Evolutionary conservation across 2,888 invertebrate species (phyloP), one percentile per base, ranked within the genome.

Genomic region (Tridacna gigas): DNA sequence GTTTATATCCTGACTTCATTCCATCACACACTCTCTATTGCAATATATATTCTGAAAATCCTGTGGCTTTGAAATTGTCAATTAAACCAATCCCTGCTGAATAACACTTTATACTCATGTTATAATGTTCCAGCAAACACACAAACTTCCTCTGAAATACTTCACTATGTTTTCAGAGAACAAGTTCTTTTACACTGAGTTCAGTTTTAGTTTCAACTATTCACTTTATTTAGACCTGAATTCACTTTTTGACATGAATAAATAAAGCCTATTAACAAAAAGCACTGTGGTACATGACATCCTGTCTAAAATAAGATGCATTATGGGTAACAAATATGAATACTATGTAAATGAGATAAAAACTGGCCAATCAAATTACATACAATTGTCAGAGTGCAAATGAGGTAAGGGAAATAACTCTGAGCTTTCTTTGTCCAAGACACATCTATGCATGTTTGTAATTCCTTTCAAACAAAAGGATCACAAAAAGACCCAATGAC

Each of bases 341-440:
- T 69, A 45, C 37, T 51, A 71, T 71, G 51, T 71, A 71, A 71
- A 71, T 71, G 71, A 71, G 51, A 71, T 71, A 51, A 71, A 69
- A 71, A 71, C 71, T 71, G 71, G 71, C 71, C 71, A 71, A 71
- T 71, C 71, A 71, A 51, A 71, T 47, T 51, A 71, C 51, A 71
- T 71, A 71, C 71, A 71, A 71, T 47, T 61, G 61, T 74, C 45
- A 22, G 18, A 56, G n/a, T 75, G 61, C 63, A 47, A 28, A 75
- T 75, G 75, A 75, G 75, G 75, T 75, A 75, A 75, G 63, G 75
- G 61, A 45, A 45, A 61, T 75, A 37, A 75, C 75, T 75, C 75
- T 75, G 75, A 75, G 75, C 75, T 75, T 71, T 69, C 69, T 69
- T 69, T 69, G 63, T 63, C 63, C 63, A 63, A 63, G 63, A 63